Evolutionary conservation across 2,797 vertebrate species (phyloP).

Genomic region (Helostoma temminkii): DNA sequence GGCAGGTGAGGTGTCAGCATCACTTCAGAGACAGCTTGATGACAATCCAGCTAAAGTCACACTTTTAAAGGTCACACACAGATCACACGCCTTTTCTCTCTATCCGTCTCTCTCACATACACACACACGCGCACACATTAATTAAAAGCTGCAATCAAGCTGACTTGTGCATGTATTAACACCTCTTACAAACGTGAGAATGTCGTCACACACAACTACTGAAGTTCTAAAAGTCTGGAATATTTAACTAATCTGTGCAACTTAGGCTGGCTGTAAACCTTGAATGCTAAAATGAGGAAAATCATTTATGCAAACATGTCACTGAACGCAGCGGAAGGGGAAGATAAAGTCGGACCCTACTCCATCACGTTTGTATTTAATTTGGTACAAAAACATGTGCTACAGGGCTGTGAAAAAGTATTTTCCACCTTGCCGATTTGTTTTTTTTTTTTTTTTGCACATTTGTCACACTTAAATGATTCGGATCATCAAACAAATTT

Average conservation of each 20-base stretch:
- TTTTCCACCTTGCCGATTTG: no score
- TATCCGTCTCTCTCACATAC: constrained; percentile 18
- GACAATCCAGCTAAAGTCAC: constrained; percentile 81
- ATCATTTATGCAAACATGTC: constrained; percentile 39
- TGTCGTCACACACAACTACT: constrained; percentile 56
- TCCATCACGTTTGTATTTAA: constrained; percentile 14
- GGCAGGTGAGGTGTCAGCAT: constrained; percentile 72
- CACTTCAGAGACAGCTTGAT: constrained; percentile 79
- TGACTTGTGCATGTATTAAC: constrained; percentile 80
- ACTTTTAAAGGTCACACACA: constrained; percentile 82
- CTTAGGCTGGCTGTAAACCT: constrained; percentile 32
- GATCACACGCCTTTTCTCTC: constrained; percentile 48
- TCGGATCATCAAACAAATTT: no score
- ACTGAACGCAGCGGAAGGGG: constrained; percentile 30
- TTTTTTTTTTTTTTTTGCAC: no score
- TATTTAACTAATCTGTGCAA: constrained; percentile 50
- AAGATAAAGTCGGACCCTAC: constrained; percentile 14
- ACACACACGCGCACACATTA: constrained; percentile 56
- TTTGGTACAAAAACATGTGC: no score
- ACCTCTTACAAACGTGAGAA: constrained; percentile 70
- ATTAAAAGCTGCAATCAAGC: constrained; percentile 83
- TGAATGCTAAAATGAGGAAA: constrained; percentile 32
- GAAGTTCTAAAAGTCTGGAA: constrained; percentile 59
- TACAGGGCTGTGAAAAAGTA: no score
- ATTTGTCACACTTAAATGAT: no score